Evolutionary conservation across 2,113 vertebrate species (phyloP), one percentile per base, ranked within the genome.

Genomic region (Struthio camelus): DNA sequence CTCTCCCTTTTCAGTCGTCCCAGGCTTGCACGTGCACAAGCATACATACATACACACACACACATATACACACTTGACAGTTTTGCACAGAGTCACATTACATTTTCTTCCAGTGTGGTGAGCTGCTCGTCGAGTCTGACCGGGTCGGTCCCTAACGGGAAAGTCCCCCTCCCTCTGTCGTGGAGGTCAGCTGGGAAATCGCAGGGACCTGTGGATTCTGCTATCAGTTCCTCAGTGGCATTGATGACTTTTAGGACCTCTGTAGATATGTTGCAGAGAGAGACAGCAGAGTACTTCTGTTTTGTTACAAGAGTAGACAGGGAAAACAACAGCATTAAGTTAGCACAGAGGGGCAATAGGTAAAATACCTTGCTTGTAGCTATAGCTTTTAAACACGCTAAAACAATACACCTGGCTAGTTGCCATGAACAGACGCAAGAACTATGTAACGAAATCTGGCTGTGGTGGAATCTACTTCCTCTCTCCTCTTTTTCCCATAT

Each of bases 251-350:
- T 99, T 94, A 99, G 98, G 90, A 99, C 99, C 97, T 99, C 99
- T 46, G 99, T 99, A 95, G 99, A 99, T 98, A 99, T 99, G 98
- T 99, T 99, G 98, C 99, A 99, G 98, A 99, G 99, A 93, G 99
- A 99, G 54, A 99, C 99, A 82, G 99, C 99, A 70, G 99, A 99
- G 97, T 98, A 99, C 98, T 99, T 99, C 99, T 99, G 98, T 98
- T 98, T 97, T 88, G 97, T 97, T 92, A 86, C 93, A 89, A 93
- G 69, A 93, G 91, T 75, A 97, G 96, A 96, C 51, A 97, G 94
- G 97, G 94, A 98, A 98, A 97, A 98, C 80, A 98, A 97, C 64
- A 96, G 81, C 89, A 96, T 58, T 93, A 92, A 80, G 80, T 98
- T 98, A 98, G 94, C 96, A 94, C 34, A 9, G 69, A 95, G 82